Conservation (phyloP, 2,888 invertebrate genomes). For the Phania funesta region DNA sequence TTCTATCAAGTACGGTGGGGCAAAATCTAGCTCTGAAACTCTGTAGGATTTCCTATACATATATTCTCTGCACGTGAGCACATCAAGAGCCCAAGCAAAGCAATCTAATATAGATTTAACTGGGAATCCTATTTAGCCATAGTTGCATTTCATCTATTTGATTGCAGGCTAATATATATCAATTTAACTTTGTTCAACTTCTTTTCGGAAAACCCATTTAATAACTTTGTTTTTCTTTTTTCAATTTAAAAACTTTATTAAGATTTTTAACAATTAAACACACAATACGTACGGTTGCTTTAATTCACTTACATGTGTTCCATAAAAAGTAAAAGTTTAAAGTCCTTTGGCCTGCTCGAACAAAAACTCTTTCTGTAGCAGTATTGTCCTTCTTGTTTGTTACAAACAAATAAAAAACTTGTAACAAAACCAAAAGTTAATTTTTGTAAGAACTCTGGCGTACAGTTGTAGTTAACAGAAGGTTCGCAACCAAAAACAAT, state of each 20-base stretch:
- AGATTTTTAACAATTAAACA: neutral
- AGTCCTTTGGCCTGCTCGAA: neutral
- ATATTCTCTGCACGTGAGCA: no score
- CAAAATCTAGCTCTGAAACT: no score
- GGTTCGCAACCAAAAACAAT: conserved; percentile 41
- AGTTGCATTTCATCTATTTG: no score
- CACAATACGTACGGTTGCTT: neutral
- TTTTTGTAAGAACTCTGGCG: neutral
- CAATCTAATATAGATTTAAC: no score
- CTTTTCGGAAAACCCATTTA: no score
- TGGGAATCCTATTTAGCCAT: no score
- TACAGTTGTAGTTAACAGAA: conserved; percentile 36
- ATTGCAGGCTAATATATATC: no score
- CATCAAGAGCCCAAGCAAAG: no score
- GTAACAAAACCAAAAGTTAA: conserved; percentile 23
- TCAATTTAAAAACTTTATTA: neutral
- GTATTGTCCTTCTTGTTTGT: neutral
- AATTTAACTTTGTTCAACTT: no score
- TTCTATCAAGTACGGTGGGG: no score
- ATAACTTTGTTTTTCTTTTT: neutral
- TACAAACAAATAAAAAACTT: neutral
- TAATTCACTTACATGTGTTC: neutral
- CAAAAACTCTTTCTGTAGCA: neutral
- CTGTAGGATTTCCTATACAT: no score
- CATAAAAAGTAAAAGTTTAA: conserved; percentile 36